phyloP scores from a whole-genome alignment of 2,888 invertebrate species.

The Pyrrhia umbra region DNA sequence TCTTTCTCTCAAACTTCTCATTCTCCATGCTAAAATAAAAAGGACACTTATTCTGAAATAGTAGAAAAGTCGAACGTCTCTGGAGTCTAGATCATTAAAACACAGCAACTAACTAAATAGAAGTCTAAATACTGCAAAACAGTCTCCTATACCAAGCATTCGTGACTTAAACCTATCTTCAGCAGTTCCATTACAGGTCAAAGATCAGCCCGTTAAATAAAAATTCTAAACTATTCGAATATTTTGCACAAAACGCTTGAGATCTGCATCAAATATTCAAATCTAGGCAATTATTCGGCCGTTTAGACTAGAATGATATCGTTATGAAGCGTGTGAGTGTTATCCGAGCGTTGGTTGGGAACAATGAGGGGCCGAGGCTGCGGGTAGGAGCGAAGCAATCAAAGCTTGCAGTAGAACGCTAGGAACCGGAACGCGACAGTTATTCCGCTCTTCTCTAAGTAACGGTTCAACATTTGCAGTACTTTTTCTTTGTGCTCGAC shows the following conservation, averaged over 20 bases:
- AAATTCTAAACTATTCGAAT: conserved; percentile 21
- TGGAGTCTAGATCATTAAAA: conserved; percentile 11
- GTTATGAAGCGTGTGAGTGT: conserved; percentile 46
- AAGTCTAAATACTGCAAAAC: conserved; percentile 15
- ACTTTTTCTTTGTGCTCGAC: conserved; percentile 83
- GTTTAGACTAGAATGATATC: conserved; percentile 26
- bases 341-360: conserved; percentile 45
- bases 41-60: neutral
- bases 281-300: conserved; percentile 46
- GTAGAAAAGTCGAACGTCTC: neutral
- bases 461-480: conserved; percentile 83
- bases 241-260: conserved; percentile 3
- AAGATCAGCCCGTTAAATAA: conserved; percentile 39
- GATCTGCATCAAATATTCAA: conserved; percentile 40
- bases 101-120: conserved; percentile 4
- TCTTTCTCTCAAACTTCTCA: too few species aligned
- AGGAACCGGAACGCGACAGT: conserved; percentile 85
- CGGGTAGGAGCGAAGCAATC: conserved; percentile 61
- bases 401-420: conserved; percentile 68
- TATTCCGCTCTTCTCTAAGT: conserved; percentile 78
- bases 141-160: conserved; percentile 15
- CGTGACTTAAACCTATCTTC: conserved; percentile 32
- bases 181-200: conserved; percentile 35
- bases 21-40: too few species aligned
- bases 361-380: conserved; percentile 62